Base-by-base conservation (phyloP, 2,113 vertebrate species). In the Dryoscopus gambensis region DNA sequence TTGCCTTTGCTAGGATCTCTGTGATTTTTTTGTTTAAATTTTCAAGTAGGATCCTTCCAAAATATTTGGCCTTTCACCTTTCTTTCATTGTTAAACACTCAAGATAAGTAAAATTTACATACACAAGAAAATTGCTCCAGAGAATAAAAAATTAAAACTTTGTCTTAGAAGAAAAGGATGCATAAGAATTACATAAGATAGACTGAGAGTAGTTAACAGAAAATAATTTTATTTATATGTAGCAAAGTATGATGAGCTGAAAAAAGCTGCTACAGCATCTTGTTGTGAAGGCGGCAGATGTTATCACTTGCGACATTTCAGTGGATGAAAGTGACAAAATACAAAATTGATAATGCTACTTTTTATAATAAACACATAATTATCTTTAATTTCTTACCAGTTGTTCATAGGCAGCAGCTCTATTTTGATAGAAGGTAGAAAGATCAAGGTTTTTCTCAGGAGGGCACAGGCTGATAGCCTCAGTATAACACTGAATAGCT, bases 361-460 rank as follows among this genome's bases (percentile, higher is more conserved):
- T 87, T 63, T 94, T 49, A 31, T 13, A 73, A 73, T 27, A 89
- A 64, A 21, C 8, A n/a, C 13, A 15, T 40, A 37, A 74, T 84
- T 53, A 40, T 89, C 19, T 74, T 79, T 44, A 11, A 77, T 50
- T 96, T 96, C 98, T 96, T 94, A 99, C 99, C 99, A 98, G 98
- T 90, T 99, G 99, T 92, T 99, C 99, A 65, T 98, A 99, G 80
- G 99, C 99, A 83, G 99, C 99, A 77, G 99, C 99, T 98, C 99
- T 98, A 98, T 99, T 99, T 97, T 99, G 99, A 98, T 99, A 99
- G 98, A 99, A 99, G 5, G 99, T 99, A 82, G 99, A 99, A 96
- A 99, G 98, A 91, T 99, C 99, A 11, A 97, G 92, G 85, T 99
- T 99, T 85, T 99, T 99, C 90, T 99, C 99, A 28, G 97, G 95